Evolutionary conservation across 2,888 invertebrate species (phyloP).

Genomic region (Clunio marinus): DNA sequence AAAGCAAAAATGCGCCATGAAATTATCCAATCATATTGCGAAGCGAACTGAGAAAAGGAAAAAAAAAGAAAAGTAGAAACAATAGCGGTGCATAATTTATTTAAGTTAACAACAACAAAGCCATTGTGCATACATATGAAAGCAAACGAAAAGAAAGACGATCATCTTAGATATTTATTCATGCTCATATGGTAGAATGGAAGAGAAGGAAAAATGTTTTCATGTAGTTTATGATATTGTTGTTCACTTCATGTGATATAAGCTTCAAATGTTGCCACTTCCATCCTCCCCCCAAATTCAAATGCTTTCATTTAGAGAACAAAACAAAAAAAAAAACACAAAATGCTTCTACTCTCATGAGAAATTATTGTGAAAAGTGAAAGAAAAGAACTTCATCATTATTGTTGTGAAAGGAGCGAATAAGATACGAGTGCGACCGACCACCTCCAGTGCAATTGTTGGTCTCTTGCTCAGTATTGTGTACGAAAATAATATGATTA

Average conservation of each 20-base stretch:
- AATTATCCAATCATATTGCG: constrained; percentile 33
- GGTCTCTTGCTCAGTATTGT: constrained; percentile 7
- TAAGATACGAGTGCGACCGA: constrained; percentile 16
- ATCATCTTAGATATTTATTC: too few relatives aligned
- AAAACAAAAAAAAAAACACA: too few relatives aligned
- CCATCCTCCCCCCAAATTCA: too few relatives aligned
- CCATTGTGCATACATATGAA: too few relatives aligned
- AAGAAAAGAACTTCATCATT: constrained; percentile 34
- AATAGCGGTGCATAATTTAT: constrained; percentile 25
- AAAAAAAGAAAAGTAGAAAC: neutral
- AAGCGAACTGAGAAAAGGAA: neutral
- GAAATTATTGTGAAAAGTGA: constrained; percentile 20
- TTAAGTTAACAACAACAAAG: neutral
- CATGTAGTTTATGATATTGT: too few relatives aligned
- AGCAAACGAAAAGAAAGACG: too few relatives aligned
- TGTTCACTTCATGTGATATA: too few relatives aligned
- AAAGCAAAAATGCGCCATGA: constrained; percentile 22
- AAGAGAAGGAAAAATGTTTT: neutral
- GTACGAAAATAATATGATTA: constrained; percentile 37
- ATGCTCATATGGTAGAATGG: neutral
- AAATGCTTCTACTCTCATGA: neutral
- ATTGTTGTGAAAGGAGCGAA: constrained; percentile 25
- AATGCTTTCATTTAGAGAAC: too few relatives aligned
- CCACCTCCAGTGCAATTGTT: constrained; percentile 38
- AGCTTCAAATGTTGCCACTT: too few relatives aligned